These are phyloP conservation scores for Branchipolynoe longqiensis DNA, from an alignment of 2,888 invertebrate species.

Conservation along the genomic window DNA sequence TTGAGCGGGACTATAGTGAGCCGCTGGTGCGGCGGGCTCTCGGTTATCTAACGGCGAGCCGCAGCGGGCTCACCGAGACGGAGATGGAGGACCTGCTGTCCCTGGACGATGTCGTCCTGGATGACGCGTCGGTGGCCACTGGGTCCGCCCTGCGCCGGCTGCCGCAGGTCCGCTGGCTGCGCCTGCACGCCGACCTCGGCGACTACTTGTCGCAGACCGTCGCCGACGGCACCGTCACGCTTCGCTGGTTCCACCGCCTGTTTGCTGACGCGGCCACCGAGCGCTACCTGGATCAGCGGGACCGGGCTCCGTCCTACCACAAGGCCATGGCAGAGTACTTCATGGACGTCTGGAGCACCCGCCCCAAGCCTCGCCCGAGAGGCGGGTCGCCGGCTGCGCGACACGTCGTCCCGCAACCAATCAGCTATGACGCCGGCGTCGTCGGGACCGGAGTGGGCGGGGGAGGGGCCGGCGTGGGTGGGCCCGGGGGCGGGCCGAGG, in stretches of 20 bases:
- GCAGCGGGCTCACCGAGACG: constrained; percentile 90
- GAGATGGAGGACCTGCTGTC: constrained; percentile 87
- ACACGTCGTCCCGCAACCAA: constrained; percentile 72
- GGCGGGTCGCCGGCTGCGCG: constrained; percentile 71
- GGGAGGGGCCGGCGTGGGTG: background rate
- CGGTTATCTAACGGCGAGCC: constrained; percentile 87
- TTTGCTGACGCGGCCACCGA: constrained; percentile 86
- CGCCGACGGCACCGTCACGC: constrained; percentile 76
- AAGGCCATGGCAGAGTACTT: constrained; percentile 79
- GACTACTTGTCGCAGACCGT: constrained; percentile 71
- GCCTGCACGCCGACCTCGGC: constrained; percentile 72
- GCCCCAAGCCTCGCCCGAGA: constrained; percentile 73
- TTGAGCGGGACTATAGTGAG: constrained; percentile 78
- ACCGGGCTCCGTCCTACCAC: constrained; percentile 80
- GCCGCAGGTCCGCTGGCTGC: constrained; percentile 75
- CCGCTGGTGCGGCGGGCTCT: constrained; percentile 83
- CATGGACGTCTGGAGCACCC: constrained; percentile 76
- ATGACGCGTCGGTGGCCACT: constrained; percentile 67
- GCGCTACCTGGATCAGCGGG: constrained; percentile 83
- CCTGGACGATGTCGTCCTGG: constrained; percentile 77
- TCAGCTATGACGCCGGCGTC: constrained; percentile 65
- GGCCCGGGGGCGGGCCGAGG: constrained; percentile 54
- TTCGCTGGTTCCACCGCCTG: constrained; percentile 86
- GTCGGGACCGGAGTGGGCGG: no score
- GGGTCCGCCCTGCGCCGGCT: constrained; percentile 74